Conservation (phyloP, 2,888 invertebrate genomes). For the Drosophila birchii region DNA sequence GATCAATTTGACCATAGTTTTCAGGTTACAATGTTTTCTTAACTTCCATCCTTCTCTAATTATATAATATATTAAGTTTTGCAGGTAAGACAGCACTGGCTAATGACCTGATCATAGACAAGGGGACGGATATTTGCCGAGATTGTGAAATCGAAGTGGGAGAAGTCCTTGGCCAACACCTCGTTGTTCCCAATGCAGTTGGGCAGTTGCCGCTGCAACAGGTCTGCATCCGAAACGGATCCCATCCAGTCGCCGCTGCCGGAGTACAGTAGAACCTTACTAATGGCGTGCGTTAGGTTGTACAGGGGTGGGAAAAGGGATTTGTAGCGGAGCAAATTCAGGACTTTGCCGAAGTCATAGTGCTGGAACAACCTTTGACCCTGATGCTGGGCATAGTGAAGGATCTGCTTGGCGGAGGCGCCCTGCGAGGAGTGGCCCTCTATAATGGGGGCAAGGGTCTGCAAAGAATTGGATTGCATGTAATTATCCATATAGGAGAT, state of each 20-base stretch:
- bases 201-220: slow-evolving; percentile 78
- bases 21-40: too few species aligned
- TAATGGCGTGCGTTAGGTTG: slow-evolving; percentile 83
- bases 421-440: slow-evolving; percentile 86
- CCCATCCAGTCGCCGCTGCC: slow-evolving; percentile 78
- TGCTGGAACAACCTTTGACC: slow-evolving; percentile 77
- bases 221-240: slow-evolving; percentile 19
- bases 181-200: slow-evolving; percentile 38
- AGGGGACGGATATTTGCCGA: slow-evolving; percentile 26
- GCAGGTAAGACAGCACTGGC: neutral
- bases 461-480: neutral
- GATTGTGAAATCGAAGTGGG: slow-evolving; percentile 52
- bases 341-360: slow-evolving; percentile 85
- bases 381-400: slow-evolving; percentile 86
- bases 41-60: neutral
- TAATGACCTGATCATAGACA: slow-evolving; percentile 31
- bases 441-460: slow-evolving; percentile 87
- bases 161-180: slow-evolving; percentile 12
- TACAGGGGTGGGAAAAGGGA: slow-evolving; percentile 84
- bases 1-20: too few species aligned
- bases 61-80: neutral
- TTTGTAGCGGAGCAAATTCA: slow-evolving; percentile 85
- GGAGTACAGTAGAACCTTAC: slow-evolving; percentile 85
- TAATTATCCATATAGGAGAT: neutral
- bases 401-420: slow-evolving; percentile 85